Conservation (phyloP, 2,888 invertebrate species). For the Scrobipalpa atriplicella region DNA sequence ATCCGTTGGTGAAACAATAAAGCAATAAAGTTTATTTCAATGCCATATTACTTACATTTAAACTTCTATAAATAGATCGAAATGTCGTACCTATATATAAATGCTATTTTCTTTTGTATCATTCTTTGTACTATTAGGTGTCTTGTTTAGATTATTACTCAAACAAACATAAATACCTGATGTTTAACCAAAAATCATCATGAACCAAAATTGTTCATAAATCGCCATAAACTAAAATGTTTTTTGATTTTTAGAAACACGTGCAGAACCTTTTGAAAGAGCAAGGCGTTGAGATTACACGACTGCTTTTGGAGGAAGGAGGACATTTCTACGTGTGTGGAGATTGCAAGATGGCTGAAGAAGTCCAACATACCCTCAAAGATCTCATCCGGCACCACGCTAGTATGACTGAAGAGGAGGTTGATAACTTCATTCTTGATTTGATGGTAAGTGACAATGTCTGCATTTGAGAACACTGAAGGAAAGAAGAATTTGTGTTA, state of each 20-base stretch:
- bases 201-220: too few species aligned
- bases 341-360: conserved; percentile 98
- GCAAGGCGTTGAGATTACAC: conserved; percentile 89
- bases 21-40: too few species aligned
- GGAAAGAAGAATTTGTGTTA: too few species aligned
- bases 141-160: too few species aligned
- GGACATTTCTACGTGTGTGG: conserved; percentile 98
- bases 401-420: conserved; percentile 88
- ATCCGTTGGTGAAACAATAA: too few species aligned
- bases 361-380: conserved; percentile 95
- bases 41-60: too few species aligned
- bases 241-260: conserved; percentile 86
- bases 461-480: not conserved
- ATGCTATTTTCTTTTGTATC: too few species aligned
- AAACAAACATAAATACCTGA: too few species aligned
- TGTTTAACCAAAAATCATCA: too few species aligned
- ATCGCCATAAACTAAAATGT: not conserved
- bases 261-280: conserved; percentile 93
- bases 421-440: conserved; percentile 90
- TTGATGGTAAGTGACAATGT: conserved; percentile 86
- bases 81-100: too few species aligned
- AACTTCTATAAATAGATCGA: too few species aligned
- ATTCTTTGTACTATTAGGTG: too few species aligned
- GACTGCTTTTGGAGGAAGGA: conserved; percentile 87
- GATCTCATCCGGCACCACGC: conserved; percentile 86